Evolutionary conservation across 2,888 invertebrate genomes (phyloP).

Genomic region (Nycteola revayana): DNA sequence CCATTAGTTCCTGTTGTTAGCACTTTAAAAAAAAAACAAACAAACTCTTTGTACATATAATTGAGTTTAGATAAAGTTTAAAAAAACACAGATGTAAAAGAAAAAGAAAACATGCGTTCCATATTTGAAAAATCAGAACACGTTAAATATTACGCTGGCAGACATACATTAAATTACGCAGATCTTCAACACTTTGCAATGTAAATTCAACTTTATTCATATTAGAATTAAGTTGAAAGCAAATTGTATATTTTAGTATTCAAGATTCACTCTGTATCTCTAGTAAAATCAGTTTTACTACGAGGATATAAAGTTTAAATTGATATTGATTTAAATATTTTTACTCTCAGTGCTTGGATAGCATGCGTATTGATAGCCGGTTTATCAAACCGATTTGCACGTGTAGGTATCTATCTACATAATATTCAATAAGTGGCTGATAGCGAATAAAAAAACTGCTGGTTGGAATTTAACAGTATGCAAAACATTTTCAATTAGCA

Average conservation of each 20-base stretch:
- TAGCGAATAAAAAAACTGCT: neutral
- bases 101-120: conserved; percentile 14
- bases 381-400: conserved; percentile 37
- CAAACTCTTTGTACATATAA: too few relatives aligned
- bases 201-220: conserved; percentile 1
- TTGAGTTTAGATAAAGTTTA: too few relatives aligned
- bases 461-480: neutral
- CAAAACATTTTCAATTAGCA: neutral
- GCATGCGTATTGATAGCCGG: conserved; percentile 27
- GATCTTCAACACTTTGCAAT: conserved; percentile 6
- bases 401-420: conserved; percentile 23
- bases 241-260: neutral
- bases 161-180: conserved; percentile 21
- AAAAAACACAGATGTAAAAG: too few relatives aligned
- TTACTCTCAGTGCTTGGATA: conserved; percentile 15
- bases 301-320: conserved; percentile 8
- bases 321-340: conserved; percentile 3
- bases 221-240: conserved; percentile 11
- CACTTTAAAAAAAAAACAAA: too few relatives aligned
- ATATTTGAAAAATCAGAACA: conserved; percentile 13
- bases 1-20: too few relatives aligned
- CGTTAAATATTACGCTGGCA: conserved; percentile 13
- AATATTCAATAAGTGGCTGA: conserved; percentile 33
- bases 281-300: conserved; percentile 7
- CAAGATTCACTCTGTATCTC: conserved; percentile 6